phyloP scores from a whole-genome alignment of 2,888 invertebrate genomes.

The Stictocephala bisonia region DNA sequence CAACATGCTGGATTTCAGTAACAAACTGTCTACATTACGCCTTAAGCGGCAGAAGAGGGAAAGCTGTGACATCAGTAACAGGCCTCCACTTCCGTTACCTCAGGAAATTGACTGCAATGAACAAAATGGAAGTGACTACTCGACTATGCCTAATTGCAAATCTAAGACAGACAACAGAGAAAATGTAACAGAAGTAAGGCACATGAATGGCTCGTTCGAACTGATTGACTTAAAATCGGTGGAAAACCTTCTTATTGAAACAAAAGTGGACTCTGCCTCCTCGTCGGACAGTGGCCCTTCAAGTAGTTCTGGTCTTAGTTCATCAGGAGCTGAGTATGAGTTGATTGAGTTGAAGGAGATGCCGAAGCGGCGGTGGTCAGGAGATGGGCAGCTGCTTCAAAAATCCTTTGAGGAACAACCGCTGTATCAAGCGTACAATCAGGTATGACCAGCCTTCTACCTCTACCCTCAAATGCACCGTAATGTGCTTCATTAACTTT shows the following conservation, averaged over 20 bases:
- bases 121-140: slow-evolving; percentile 7
- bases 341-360: slow-evolving; percentile 31
- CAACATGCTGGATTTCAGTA: slow-evolving; percentile 43
- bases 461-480: too few species aligned
- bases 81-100: neutral
- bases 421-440: slow-evolving; percentile 7
- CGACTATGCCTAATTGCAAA: too few species aligned
- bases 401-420: slow-evolving; percentile 33
- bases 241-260: slow-evolving; percentile 24
- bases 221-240: slow-evolving; percentile 32
- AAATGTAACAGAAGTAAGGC: too few species aligned
- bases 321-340: slow-evolving; percentile 12
- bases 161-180: too few species aligned
- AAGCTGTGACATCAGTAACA: neutral
- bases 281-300: neutral
- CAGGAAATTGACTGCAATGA: too few species aligned
- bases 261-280: slow-evolving; percentile 4
- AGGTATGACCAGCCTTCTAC: too few species aligned
- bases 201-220: slow-evolving; percentile 33
- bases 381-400: slow-evolving; percentile 9
- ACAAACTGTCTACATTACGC: slow-evolving; percentile 26
- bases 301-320: neutral
- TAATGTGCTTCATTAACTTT: too few species aligned
- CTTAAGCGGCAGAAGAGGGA: neutral
- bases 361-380: neutral